Base-by-base conservation (phyloP, 2,797 vertebrate genomes). In the Mallotus villosus region DNA sequence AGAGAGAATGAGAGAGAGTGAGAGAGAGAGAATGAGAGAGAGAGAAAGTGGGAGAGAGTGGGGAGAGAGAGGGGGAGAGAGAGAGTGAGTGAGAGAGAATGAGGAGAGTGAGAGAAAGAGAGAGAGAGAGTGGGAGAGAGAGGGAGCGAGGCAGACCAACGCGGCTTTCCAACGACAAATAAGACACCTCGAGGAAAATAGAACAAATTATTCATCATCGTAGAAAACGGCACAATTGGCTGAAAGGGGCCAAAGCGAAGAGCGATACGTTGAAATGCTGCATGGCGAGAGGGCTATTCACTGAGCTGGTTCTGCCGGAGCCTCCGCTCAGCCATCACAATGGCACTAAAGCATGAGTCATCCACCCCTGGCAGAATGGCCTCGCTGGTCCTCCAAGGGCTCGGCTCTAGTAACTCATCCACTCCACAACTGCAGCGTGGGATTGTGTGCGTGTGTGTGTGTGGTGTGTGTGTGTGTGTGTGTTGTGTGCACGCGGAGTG, bases 121-220 rank as follows among this genome's bases (percentile, higher is more conserved):
- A 37, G 2, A 37, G 8, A 37, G 34, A 1, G 29, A 11, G 29
- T 17, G 14, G 7, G 7, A 34, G 32, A 59, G 37, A 51, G 53
- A 8, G 16, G 11, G 14, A 53, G n/a, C 19, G 55, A 57, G 17
- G 32, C 29, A 59, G 58, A 63, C 32, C 11, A 66, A 21, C n/a
- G 37, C n/a, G 0, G 21, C 63, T 65, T 65, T 24, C 41, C 63
- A 49, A 65, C 16, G n/a, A 65, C n/a, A 65, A 65, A 41, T 22
- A 37, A 3, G 37, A 49, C 63, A 55, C 51, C 19, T n/a, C 19
- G 6, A 5, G 6, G 51, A n/a, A 55, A 55, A n/a, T 55, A n/a
- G 3, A n/a, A n/a, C 51, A n/a, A n/a, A 17, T 17, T 55, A 17
- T n/a, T 55, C 19, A 17, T 55, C 19, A 17, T 55, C 3, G 51